These are phyloP conservation scores for Alauda arvensis DNA, from an alignment of 2,797 vertebrate species.

Conservation along the genomic window DNA sequence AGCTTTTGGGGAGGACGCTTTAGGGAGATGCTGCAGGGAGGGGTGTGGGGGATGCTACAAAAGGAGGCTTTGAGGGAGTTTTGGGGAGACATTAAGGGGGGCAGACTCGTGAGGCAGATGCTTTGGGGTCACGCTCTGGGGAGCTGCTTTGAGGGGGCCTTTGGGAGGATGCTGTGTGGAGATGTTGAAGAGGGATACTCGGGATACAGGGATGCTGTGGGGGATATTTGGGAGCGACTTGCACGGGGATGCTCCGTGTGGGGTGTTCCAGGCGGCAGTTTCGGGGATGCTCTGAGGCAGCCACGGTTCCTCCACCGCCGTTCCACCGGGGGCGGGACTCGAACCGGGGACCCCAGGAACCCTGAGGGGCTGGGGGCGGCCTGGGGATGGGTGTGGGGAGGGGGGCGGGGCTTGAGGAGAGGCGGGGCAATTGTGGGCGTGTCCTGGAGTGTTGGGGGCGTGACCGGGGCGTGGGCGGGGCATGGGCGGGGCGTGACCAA, in stretches of 20 bases:
- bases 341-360: rapidly evolving
- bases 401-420: background rate
- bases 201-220: background rate
- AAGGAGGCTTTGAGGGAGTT: background rate
- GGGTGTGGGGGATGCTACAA: rapidly evolving
- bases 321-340: background rate
- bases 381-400: rapidly evolving
- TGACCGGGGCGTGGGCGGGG: background rate
- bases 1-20: background rate
- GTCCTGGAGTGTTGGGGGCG: rapidly evolving
- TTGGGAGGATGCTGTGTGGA: too few relatives aligned
- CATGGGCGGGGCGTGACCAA: background rate
- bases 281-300: too few relatives aligned
- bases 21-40: background rate
- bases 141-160: background rate
- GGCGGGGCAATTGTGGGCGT: rapidly evolving
- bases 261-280: background rate
- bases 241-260: rapidly evolving
- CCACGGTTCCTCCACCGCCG: rapidly evolving
- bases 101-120: background rate
- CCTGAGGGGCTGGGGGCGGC: rapidly evolving
- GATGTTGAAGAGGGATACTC: too few relatives aligned
- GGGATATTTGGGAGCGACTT: background rate
- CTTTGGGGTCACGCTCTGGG: background rate
- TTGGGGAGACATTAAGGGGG: too few relatives aligned